A percentile compares a stretch with the other conserved stretches of the same genome.
phyloP scores from a whole-genome alignment of 2,797 vertebrate species.

The Garrulus glandarius region DNA sequence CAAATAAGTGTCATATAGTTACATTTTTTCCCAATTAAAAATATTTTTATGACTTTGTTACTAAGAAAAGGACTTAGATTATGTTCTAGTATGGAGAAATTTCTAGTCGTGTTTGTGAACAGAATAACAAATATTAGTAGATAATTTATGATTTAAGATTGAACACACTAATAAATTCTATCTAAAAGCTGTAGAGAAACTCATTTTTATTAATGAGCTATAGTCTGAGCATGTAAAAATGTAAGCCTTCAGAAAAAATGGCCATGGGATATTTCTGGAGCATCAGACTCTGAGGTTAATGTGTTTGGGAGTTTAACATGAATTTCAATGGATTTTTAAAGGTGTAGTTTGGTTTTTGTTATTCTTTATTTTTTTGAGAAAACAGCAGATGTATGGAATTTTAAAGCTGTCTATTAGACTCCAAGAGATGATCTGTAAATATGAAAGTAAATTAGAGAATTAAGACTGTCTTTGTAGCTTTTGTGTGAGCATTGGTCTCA shows the following conservation, averaged over 20 bases:
- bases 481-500: background rate
- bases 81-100: background rate
- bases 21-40: background rate
- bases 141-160: background rate
- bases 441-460: background rate
- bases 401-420: background rate
- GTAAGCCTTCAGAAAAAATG: background rate
- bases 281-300: background rate
- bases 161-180: background rate
- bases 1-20: background rate
- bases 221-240: background rate
- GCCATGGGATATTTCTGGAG: background rate
- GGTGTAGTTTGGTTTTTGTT: accelerated
- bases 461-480: background rate
- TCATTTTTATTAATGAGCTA: background rate
- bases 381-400: background rate
- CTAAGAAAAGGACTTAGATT: background rate
- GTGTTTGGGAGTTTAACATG: background rate
- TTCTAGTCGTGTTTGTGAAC: background rate
- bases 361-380: background rate
- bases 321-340: background rate
- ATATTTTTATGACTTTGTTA: background rate
- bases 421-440: background rate
- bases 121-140: background rate
- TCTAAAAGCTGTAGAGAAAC: background rate